Percentiles rank a stretch among this genome's conserved stretches.
Conservation (phyloP, 2,888 invertebrate genomes). For the Nycteola revayana region DNA sequence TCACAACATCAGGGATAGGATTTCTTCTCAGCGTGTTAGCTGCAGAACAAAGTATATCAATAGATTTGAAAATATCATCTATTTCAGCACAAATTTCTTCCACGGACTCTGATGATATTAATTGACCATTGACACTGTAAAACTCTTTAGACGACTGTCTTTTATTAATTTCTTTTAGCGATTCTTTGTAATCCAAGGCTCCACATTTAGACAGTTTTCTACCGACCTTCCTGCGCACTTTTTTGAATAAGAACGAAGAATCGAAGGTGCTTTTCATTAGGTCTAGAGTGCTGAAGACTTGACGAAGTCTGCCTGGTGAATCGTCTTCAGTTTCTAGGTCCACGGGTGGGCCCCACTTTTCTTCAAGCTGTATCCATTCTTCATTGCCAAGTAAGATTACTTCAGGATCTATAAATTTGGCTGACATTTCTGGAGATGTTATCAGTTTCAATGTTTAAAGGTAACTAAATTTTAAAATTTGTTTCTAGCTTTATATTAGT, state of each 20-base stretch:
- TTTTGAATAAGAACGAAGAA: slow-evolving; percentile 53
- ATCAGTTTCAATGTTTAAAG: not conserved
- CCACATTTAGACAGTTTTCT: slow-evolving; percentile 44
- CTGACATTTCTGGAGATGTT: not conserved
- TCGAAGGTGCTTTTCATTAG: slow-evolving; percentile 53
- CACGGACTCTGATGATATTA: not conserved
- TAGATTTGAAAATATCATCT: slow-evolving; percentile 57
- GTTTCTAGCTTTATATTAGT: no score
- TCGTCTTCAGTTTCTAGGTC: slow-evolving; percentile 60
- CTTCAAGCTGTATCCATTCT: slow-evolving; percentile 57
- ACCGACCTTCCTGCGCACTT: slow-evolving; percentile 43
- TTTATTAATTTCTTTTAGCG: slow-evolving; percentile 44
- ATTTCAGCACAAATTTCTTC: slow-evolving; percentile 49
- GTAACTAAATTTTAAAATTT: not conserved
- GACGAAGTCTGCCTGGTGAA: slow-evolving; percentile 28
- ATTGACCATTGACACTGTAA: slow-evolving; percentile 47
- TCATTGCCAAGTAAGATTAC: slow-evolving; percentile 54
- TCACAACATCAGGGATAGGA: not conserved
- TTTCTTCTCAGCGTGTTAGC: not conserved
- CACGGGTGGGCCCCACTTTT: slow-evolving; percentile 56
- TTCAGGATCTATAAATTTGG: slow-evolving; percentile 46
- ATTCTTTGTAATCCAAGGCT: slow-evolving; percentile 50
- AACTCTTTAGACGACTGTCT: slow-evolving; percentile 43
- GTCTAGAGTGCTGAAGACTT: slow-evolving; percentile 54
- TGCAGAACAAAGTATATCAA: not conserved